Evolutionary conservation across 2,113 vertebrate species (phyloP), one percentile per base, ranked within the genome.

Genomic region (Zapornia atra): DNA sequence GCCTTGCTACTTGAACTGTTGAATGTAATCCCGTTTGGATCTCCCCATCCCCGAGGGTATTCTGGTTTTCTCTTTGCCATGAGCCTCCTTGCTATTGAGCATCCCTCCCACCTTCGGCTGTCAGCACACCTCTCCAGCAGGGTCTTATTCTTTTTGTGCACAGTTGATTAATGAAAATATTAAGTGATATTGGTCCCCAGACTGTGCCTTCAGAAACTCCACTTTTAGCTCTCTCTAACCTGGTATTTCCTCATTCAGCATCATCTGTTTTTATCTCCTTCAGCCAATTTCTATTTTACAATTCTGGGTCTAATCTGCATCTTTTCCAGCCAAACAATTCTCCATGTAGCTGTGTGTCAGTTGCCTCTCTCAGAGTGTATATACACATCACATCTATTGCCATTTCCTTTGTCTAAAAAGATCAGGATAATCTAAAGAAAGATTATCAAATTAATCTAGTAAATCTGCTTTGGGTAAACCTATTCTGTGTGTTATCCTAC

Each of bases 361-460:
- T 95, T 86, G 84, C 29, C 85, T 94, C 79, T 94, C 90, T 65
- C 81, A 15, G 11, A 87, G 66, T 54, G 48, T 51, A 60, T 51
- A 60, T 31, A 87, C 51, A 57, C 46, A 95, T 91, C 84, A 90
- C 63, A 91, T 93, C 90, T 82, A 85, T 15, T 94, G 87, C 91
- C 44, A 0, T 90, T 89, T 87, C 15, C 85, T 91, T 94, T 93
- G 90, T 90, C 95, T 93, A 82, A 95, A 96, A 90, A 85, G 89
- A 96, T 94, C 89, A 92, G 96, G 84, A 95, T 97, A 96, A 95
- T 95, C 94, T 94, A 82, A 95, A 86, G 64, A 86, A 66, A 97
- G 92, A 96, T 96, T 95, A 97, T 92, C 93, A 68, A 92, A 31
- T 96, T 97, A 96, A 97, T 97, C 96, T 96, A 29, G 33, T 69